Conservation (phyloP, 2,797 vertebrate species). For the Lerista edwardsae region DNA sequence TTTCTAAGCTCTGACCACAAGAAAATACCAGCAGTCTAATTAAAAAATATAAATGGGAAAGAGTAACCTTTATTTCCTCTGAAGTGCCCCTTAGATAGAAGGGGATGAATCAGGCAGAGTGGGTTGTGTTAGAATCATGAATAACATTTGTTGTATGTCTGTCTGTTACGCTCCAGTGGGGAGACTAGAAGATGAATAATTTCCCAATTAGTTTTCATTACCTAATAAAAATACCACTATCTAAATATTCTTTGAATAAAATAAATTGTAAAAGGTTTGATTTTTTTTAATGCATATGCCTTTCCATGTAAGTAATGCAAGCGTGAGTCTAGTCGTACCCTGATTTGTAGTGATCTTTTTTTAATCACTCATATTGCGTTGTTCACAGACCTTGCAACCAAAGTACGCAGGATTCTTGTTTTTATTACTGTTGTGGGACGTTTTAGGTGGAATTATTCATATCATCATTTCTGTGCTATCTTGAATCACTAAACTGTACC, state of each 20-base stretch:
- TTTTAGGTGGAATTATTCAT: neutral
- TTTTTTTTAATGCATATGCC: constrained; percentile 30
- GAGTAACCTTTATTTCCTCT: constrained; percentile 77
- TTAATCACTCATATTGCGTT: constrained; percentile 6
- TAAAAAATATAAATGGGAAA: constrained; percentile 77
- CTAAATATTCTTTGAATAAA: constrained; percentile 63
- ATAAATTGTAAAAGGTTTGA: constrained; percentile 42
- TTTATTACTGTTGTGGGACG: neutral
- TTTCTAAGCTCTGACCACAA: constrained; percentile 76
- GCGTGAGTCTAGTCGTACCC: rapidly evolving
- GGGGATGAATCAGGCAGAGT: constrained; percentile 64
- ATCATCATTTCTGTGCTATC: constrained; percentile 41
- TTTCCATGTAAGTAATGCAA: neutral
- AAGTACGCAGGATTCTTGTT: neutral
- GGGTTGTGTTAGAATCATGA: constrained; percentile 64
- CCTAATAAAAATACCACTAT: constrained; percentile 62
- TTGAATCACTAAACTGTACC: constrained; percentile 21
- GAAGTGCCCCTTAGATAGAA: constrained; percentile 70
- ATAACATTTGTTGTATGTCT: constrained; percentile 70
- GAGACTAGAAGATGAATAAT: constrained; percentile 69
- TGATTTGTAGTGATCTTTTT: constrained; percentile 17
- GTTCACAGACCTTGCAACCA: neutral
- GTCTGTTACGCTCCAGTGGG: constrained; percentile 59
- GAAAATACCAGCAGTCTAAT: constrained; percentile 77
- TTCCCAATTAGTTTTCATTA: constrained; percentile 74